phyloP scores from a whole-genome alignment of 2,888 invertebrate species.

The Pelosia muscerda region DNA sequence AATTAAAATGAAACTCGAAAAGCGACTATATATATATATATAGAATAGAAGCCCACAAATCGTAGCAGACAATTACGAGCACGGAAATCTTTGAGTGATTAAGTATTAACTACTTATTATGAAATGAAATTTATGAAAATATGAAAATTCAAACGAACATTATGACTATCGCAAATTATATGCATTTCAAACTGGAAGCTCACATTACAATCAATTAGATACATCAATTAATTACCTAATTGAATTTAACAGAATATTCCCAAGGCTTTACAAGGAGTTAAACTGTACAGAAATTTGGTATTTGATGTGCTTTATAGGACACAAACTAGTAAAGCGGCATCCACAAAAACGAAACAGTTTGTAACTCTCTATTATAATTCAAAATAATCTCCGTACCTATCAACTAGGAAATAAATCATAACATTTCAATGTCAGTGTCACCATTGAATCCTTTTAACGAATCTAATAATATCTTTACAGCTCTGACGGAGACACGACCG shows the following conservation, averaged over 20 bases:
- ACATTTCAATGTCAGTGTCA: slow-evolving; percentile 64
- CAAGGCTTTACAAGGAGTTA: slow-evolving; percentile 2
- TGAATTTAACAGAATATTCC: slow-evolving; percentile 14
- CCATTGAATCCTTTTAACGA: slow-evolving; percentile 65
- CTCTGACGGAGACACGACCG: slow-evolving; percentile 64
- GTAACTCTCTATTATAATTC: slow-evolving; percentile 43
- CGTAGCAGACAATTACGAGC: background rate
- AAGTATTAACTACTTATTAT: background rate
- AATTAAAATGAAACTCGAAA: background rate
- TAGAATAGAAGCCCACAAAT: background rate
- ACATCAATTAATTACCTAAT: background rate
- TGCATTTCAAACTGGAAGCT: slow-evolving; percentile 11
- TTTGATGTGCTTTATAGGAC: slow-evolving; percentile 19
- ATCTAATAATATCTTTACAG: slow-evolving; percentile 63
- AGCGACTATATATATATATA: background rate
- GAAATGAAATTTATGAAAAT: slow-evolving; percentile 13
- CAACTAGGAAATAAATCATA: slow-evolving; percentile 68
- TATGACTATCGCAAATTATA: slow-evolving; percentile 5
- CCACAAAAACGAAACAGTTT: slow-evolving; percentile 39
- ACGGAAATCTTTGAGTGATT: background rate
- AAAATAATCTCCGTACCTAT: slow-evolving; percentile 51
- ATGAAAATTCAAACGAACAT: slow-evolving; percentile 13
- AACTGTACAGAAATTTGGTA: slow-evolving; percentile 16
- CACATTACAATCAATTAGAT: slow-evolving; percentile 13
- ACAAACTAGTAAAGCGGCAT: slow-evolving; percentile 24